Evolutionary conservation across 2,888 invertebrate species (phyloP).

Genomic region (Trisateles emortualis): DNA sequence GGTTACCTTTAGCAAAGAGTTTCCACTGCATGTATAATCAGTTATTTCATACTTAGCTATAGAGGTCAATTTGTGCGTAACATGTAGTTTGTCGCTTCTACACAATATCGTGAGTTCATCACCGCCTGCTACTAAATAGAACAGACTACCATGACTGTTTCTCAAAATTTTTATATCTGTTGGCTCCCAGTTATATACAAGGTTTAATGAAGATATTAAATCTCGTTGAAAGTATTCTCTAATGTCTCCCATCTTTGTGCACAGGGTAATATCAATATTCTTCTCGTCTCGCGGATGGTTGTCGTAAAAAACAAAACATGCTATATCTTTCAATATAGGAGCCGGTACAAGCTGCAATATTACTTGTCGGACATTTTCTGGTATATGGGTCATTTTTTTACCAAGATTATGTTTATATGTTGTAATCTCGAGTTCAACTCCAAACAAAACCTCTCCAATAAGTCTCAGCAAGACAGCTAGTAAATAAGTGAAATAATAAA

Average conservation of each 20-base stretch:
- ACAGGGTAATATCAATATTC: constrained; percentile 66
- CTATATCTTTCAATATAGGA: constrained; percentile 58
- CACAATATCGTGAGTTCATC: constrained; percentile 65
- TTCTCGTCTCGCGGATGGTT: constrained; percentile 66
- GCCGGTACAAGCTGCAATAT: constrained; percentile 63
- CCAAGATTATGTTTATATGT: too few relatives aligned
- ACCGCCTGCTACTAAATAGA: constrained; percentile 62
- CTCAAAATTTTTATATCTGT: constrained; percentile 63
- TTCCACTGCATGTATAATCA: constrained; percentile 62
- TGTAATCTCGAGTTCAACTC: too few relatives aligned
- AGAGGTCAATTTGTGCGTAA: constrained; percentile 56
- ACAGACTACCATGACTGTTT: constrained; percentile 63
- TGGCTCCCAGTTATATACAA: constrained; percentile 43
- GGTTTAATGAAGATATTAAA: constrained; percentile 51
- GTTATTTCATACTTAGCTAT: constrained; percentile 62
- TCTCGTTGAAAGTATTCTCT: constrained; percentile 69
- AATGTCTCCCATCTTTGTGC: constrained; percentile 66
- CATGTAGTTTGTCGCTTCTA: constrained; percentile 48
- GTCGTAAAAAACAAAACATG: constrained; percentile 72
- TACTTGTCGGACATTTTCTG: constrained; percentile 57
- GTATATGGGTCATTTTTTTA: constrained; percentile 40
- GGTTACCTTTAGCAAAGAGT: constrained; percentile 60
- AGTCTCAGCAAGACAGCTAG: too few relatives aligned
- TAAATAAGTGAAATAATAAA: too few relatives aligned
- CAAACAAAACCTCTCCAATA: too few relatives aligned